Conservation (phyloP, 2,113 vertebrate species). For the Puntigrus tetrazona region DNA sequence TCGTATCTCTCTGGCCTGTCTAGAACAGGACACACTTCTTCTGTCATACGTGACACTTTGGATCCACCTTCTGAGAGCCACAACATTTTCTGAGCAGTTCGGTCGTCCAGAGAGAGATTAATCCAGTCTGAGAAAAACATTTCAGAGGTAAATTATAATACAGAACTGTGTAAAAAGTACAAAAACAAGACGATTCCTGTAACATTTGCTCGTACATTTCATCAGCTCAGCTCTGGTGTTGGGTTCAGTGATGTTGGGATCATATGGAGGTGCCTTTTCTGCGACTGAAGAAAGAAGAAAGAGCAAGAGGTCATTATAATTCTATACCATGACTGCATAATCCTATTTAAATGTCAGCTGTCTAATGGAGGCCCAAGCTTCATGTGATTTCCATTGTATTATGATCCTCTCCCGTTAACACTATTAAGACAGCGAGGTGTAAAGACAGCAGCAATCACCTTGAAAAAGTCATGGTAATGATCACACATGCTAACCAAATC, state of each 20-base stretch:
- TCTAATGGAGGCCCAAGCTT: background rate
- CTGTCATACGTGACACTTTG: slow-evolving; percentile 71
- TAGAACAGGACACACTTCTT: slow-evolving; percentile 73
- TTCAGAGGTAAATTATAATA: background rate
- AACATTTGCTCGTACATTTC: slow-evolving; percentile 62
- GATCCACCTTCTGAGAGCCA: slow-evolving; percentile 72
- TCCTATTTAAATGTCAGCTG: slow-evolving; percentile 28
- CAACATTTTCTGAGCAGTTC: slow-evolving; percentile 75
- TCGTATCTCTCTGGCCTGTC: slow-evolving; percentile 77
- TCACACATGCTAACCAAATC: slow-evolving; percentile 14
- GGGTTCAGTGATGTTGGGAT: slow-evolving; percentile 74
- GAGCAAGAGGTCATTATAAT: background rate
- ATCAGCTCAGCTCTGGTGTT: slow-evolving; percentile 73
- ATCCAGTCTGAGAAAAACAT: slow-evolving; percentile 68
- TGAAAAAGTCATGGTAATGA: slow-evolving; percentile 3
- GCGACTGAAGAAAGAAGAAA: slow-evolving; percentile 34
- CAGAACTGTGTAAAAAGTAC: background rate
- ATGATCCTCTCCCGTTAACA: background rate
- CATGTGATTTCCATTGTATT: background rate
- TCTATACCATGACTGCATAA: background rate
- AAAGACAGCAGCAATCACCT: slow-evolving; percentile 4
- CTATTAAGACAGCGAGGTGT: background rate
- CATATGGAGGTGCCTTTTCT: slow-evolving; percentile 69
- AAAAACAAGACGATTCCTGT: background rate
- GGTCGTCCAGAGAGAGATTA: slow-evolving; percentile 71